phyloP scores from a whole-genome alignment of 1,140 invertebrate species.

The Tribolium madens region DNA sequence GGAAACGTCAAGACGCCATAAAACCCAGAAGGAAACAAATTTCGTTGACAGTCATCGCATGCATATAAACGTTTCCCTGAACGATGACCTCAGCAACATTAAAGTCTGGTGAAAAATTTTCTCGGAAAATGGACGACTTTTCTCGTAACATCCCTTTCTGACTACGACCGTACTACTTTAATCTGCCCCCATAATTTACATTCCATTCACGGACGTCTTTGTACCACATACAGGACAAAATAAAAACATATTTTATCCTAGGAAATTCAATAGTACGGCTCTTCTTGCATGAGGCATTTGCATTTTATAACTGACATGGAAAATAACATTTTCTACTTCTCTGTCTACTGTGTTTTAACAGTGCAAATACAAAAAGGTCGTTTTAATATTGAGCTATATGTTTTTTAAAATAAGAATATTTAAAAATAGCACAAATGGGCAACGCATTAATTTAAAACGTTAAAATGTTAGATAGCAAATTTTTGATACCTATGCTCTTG shows the following conservation, averaged over 20 bases:
- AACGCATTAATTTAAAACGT: too few relatives aligned
- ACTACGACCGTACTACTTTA: not conserved
- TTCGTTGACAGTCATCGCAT: constrained; percentile 2
- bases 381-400: too few relatives aligned
- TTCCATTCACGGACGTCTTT: constrained; percentile 20
- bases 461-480: too few relatives aligned
- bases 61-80: not conserved
- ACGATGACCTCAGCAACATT: constrained; percentile 1
- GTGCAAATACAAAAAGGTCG: not conserved
- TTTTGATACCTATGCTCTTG: too few relatives aligned
- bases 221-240: constrained; percentile 14
- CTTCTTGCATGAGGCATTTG: constrained; percentile 12
- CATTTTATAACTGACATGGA: constrained; percentile 17
- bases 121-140: not conserved
- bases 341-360: not conserved
- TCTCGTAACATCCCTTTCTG: not conserved
- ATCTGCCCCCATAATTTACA: constrained; percentile 11
- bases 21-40: not conserved
- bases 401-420: too few relatives aligned
- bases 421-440: too few relatives aligned
- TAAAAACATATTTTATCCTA: constrained; percentile 29
- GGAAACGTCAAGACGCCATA: not conserved
- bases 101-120: constrained; percentile 8
- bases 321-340: constrained; percentile 11
- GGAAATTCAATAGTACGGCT: constrained; percentile 21